phyloP scores from a whole-genome alignment of 2,797 vertebrate genomes.

The Anisognathus igniventris region DNA sequence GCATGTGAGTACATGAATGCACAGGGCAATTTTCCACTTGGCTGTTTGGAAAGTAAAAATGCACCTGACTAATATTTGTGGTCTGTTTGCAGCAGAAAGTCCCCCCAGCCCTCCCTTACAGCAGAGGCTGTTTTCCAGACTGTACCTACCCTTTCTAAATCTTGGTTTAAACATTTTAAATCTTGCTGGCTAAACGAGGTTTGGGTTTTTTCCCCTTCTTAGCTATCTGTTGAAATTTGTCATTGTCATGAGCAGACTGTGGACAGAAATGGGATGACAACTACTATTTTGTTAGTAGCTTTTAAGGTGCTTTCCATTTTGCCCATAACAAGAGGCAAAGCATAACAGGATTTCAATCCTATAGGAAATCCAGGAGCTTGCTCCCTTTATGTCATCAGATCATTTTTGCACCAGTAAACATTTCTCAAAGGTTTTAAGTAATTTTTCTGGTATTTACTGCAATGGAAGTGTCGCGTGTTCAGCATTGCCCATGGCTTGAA shows the following conservation, averaged over 20 bases:
- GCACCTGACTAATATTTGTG: background rate
- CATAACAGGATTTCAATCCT: background rate
- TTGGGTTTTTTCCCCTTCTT: background rate
- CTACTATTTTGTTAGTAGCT: background rate
- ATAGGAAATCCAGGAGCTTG: background rate
- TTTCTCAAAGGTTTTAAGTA: background rate
- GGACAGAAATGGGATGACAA: background rate
- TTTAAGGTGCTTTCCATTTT: background rate
- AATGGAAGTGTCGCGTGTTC: background rate
- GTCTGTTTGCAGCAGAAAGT: background rate
- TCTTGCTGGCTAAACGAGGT: background rate
- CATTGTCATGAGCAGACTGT: background rate
- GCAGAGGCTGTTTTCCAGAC: background rate
- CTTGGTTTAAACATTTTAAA: background rate
- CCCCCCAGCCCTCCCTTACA: accelerated
- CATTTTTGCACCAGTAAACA: background rate
- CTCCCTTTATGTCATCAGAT: background rate
- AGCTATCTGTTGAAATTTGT: background rate
- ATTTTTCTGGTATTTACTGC: background rate
- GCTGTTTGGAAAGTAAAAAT: background rate
- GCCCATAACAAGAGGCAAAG: background rate
- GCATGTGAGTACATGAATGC: background rate
- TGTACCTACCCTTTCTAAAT: background rate
- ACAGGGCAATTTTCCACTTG: background rate
- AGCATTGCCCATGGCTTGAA: background rate